Evolutionary conservation across 2,113 vertebrate species (phyloP).

Genomic region (Phylloscopus trochiloides): DNA sequence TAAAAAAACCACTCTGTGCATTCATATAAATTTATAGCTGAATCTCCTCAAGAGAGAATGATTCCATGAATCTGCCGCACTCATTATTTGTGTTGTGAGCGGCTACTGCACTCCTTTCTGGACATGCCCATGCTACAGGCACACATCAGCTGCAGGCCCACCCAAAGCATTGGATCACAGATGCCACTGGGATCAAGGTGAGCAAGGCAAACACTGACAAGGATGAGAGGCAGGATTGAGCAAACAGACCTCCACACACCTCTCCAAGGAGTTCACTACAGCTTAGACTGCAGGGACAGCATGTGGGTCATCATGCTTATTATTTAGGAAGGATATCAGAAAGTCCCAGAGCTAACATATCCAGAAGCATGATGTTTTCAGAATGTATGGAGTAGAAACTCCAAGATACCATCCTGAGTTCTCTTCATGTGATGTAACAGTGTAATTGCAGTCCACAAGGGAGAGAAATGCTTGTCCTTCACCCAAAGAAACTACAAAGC

Average conservation of each 20-base stretch:
- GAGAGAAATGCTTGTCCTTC: neutral
- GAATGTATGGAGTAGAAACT: neutral
- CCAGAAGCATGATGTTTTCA: neutral
- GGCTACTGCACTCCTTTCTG: neutral
- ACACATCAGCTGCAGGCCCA: neutral
- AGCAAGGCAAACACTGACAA: neutral
- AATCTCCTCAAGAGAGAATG: neutral
- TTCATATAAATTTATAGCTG: neutral
- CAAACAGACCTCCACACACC: neutral
- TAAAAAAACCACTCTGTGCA: neutral
- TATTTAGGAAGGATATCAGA: neutral
- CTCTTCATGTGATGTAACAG: neutral
- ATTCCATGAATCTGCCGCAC: neutral
- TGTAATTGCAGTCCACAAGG: neutral
- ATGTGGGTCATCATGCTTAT: neutral
- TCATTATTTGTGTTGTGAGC: neutral
- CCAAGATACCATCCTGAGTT: neutral
- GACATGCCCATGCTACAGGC: neutral
- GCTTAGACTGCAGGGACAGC: neutral
- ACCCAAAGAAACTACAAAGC: neutral
- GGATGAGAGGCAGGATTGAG: neutral
- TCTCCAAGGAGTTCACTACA: neutral
- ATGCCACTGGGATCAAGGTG: neutral
- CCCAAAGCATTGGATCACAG: accelerated
- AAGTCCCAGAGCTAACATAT: neutral